Conservation (phyloP, 2,113 vertebrate species). For the Rhabdornis inornatus region DNA sequence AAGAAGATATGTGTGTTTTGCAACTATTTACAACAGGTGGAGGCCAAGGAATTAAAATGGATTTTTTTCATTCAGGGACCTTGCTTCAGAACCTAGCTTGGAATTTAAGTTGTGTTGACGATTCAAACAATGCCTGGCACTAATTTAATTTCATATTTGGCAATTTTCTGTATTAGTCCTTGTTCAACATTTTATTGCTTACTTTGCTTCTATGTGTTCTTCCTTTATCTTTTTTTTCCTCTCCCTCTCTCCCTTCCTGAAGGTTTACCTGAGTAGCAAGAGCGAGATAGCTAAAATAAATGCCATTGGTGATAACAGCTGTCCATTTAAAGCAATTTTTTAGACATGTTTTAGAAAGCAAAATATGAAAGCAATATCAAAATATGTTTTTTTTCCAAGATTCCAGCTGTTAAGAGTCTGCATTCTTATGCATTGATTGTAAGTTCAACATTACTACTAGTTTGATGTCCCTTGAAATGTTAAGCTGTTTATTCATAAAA, state of each 20-base stretch:
- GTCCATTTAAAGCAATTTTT: background rate
- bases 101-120: background rate
- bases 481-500: background rate
- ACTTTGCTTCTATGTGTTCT: background rate
- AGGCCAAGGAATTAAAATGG: background rate
- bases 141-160: background rate
- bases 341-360: background rate
- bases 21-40: background rate
- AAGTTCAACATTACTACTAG: background rate
- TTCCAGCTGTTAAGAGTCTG: background rate
- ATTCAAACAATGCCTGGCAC: background rate
- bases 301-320: background rate
- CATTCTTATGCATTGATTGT: background rate
- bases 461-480: background rate
- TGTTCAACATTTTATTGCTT: background rate
- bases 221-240: background rate
- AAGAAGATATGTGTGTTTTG: background rate
- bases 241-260: background rate
- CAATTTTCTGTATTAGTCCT: background rate
- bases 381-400: rapidly evolving
- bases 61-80: background rate
- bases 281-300: background rate
- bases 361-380: background rate
- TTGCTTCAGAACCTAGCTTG: background rate
- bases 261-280: background rate